Base-by-base conservation (phyloP, 2,113 vertebrate species). In the Monopterus albus region DNA sequence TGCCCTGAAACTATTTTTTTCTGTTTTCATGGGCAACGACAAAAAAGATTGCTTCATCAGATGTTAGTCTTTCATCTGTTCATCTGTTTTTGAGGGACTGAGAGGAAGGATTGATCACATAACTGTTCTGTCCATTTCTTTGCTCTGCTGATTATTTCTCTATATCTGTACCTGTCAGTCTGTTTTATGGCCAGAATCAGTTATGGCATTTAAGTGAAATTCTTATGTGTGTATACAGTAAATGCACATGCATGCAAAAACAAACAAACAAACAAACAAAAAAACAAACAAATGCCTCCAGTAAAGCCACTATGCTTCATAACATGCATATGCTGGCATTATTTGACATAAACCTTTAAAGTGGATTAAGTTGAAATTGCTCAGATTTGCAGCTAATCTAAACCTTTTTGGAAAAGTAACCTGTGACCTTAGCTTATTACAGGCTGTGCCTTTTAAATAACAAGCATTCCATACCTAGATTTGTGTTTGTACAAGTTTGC, bases 291-390 rank as follows among this genome's bases (percentile, higher is more conserved):
- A n/a, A n/a, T n/a, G n/a, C 67, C 74, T 78, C 23, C 15, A 68
- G 66, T 50, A 49, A 43, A 62, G 40, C 81, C 72, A 57, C 70
- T 46, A 40, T 69, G 86, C 61, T 81, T 80, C 71, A 77, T 83
- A 60, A 60, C 60, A 69, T 81, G 70, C 67, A 60, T 61, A 47
- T 18, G 53, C 63, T 63, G 51, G 40, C 55, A 47, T 78, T 72
- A 79, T 87, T 87, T 85, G 69, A 85, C 78, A 87, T 90, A 69
- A 84, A 89, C 89, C 82, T 90, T 89, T 87, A 79, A 87, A 87
- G 70, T 78, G 75, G 79, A 85, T 88, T 75, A 63, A 50, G 40
- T 38, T 55, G 43, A 83, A 87, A 90, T 66, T 66, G 67, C 51
- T 43, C 45, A 26, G 71, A 40, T 61, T 72, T 67, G 45, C 58